phyloP scores from a whole-genome alignment of 2,888 invertebrate species.

The Hydrotaea diabolus region DNA sequence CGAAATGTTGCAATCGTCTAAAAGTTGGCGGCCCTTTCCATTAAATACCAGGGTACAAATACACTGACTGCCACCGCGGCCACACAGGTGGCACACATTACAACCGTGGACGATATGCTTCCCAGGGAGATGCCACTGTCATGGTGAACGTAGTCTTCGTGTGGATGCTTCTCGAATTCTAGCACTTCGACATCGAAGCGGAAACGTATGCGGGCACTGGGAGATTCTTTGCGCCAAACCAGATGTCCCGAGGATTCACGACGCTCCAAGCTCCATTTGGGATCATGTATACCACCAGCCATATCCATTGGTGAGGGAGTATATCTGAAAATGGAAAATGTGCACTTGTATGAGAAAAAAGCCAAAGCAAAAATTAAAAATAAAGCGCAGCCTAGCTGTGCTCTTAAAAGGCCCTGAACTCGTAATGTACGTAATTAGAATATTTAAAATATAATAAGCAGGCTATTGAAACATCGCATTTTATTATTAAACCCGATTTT shows the following conservation, averaged over 20 bases:
- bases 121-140: slow-evolving; percentile 72
- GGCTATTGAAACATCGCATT: too few species aligned
- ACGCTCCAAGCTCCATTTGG: slow-evolving; percentile 81
- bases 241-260: slow-evolving; percentile 80
- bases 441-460: too few species aligned
- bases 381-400: not conserved
- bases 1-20: slow-evolving; percentile 27
- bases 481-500: too few species aligned
- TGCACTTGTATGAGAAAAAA: slow-evolving; percentile 11
- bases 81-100: slow-evolving; percentile 78
- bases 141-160: slow-evolving; percentile 77
- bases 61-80: slow-evolving; percentile 79
- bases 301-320: slow-evolving; percentile 51
- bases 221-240: slow-evolving; percentile 81
- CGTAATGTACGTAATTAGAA: too few species aligned
- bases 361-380: not conserved
- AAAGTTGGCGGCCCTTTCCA: slow-evolving; percentile 74
- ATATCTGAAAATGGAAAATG: slow-evolving; percentile 47
- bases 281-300: slow-evolving; percentile 74
- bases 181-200: slow-evolving; percentile 81
- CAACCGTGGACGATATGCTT: slow-evolving; percentile 76
- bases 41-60: slow-evolving; percentile 80
- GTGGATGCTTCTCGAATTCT: slow-evolving; percentile 80
- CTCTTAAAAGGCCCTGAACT: too few species aligned
- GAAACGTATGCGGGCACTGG: slow-evolving; percentile 80